phyloP scores from a whole-genome alignment of 2,113 vertebrate genomes.

The Megaptera novaeangliae region DNA sequence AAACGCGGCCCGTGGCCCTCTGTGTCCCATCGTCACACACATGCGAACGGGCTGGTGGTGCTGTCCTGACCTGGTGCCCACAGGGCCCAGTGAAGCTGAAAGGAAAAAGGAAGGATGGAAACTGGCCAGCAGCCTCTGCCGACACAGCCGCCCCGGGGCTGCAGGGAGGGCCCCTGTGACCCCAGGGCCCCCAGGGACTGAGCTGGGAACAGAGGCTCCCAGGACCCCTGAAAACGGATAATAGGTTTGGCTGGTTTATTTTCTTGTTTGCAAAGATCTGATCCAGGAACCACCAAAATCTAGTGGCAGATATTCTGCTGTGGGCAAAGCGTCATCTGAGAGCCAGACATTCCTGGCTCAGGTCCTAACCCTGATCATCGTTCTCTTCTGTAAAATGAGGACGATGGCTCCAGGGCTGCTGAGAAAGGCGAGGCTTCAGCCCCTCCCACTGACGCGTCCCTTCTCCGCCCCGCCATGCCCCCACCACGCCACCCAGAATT shows the following conservation, averaged over 20 bases:
- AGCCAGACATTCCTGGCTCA: not conserved
- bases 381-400: not conserved
- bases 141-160: no score
- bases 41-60: rapidly evolving
- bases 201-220: not conserved
- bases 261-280: not conserved
- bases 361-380: not conserved
- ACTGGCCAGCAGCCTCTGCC: not conserved
- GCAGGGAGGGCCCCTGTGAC: not conserved
- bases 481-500: not conserved
- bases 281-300: not conserved
- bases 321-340: rapidly evolving
- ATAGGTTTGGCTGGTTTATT: not conserved
- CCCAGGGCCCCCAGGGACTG: not conserved
- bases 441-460: not conserved
- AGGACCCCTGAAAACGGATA: not conserved
- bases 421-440: no score
- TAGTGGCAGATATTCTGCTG: not conserved
- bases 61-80: not conserved
- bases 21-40: rapidly evolving
- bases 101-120: not conserved
- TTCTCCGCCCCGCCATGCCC: not conserved
- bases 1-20: not conserved
- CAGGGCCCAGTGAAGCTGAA: not conserved
- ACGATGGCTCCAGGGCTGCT: rapidly evolving